Percentiles rank a stretch among this genome's conserved stretches.
These are phyloP conservation scores for Eubasilissa regina DNA, from an alignment of 1,140 invertebrate genomes.

Conservation along the genomic window DNA sequence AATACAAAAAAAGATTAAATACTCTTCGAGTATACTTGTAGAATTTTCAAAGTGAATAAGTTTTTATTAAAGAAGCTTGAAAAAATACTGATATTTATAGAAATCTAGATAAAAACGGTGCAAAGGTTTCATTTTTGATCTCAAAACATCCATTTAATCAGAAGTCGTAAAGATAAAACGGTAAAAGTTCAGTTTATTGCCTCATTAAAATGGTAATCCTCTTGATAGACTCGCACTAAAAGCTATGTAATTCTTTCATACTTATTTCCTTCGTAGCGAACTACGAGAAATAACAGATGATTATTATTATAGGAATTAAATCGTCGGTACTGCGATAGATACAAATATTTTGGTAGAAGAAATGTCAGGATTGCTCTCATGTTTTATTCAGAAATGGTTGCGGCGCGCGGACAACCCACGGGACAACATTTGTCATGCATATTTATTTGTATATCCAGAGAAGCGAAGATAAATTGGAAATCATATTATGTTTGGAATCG, in stretches of 20 bases:
- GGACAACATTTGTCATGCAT: conserved; percentile 18
- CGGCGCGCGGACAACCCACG: not conserved
- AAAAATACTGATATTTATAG: too few relatives aligned
- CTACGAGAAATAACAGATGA: conserved; percentile 17
- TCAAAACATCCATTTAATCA: too few relatives aligned
- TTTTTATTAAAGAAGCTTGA: too few relatives aligned
- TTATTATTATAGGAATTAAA: conserved; percentile 11
- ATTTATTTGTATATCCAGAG: conserved; percentile 17
- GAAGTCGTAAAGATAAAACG: not conserved
- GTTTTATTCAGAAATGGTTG: conserved; percentile 22
- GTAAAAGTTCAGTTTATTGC: conserved; percentile 5
- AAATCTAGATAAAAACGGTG: too few relatives aligned
- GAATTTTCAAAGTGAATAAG: too few relatives aligned
- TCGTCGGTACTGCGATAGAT: conserved; percentile 25
- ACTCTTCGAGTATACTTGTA: too few relatives aligned
- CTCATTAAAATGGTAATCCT: conserved; percentile 19
- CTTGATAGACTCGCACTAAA: not conserved
- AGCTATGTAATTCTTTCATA: not conserved
- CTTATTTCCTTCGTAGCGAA: too few relatives aligned
- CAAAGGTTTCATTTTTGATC: too few relatives aligned
- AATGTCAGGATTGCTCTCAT: not conserved
- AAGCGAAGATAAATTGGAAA: not conserved
- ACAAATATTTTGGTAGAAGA: conserved; percentile 5
- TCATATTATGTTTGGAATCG: conserved; percentile 8
- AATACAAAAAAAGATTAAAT: too few relatives aligned